A percentile compares a stretch with the other conserved stretches of the same genome.
These are phyloP conservation scores for Ciconia boyciana DNA, from an alignment of 2,113 vertebrate species.

Conservation along the genomic window DNA sequence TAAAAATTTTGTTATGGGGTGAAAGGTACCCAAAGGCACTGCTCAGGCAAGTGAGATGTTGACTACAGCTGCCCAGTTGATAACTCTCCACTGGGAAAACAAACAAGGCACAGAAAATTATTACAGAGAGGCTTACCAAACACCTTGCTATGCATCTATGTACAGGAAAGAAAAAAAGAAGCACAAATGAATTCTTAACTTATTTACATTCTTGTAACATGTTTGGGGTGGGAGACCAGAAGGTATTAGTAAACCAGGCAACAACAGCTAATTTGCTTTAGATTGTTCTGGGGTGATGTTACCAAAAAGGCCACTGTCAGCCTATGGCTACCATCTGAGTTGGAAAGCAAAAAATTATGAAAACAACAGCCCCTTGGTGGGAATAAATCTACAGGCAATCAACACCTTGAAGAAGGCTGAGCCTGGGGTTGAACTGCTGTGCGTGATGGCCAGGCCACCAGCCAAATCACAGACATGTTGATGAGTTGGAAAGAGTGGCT, in stretches of 20 bases:
- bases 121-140: neutral
- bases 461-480: neutral
- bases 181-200: neutral
- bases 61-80: neutral
- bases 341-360: neutral
- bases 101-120: neutral
- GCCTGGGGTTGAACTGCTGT: neutral
- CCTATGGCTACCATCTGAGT: neutral
- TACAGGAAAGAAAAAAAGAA: neutral
- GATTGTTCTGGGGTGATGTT: accelerated
- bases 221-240: neutral
- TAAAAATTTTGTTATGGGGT: neutral
- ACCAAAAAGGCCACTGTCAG: neutral
- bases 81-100: neutral
- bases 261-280: neutral
- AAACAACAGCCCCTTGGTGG: neutral
- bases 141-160: accelerated
- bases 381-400: neutral
- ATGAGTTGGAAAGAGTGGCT: accelerated
- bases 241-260: neutral
- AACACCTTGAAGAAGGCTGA: neutral
- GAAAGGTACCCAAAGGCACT: neutral
- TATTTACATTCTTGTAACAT: neutral
- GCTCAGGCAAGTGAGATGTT: neutral
- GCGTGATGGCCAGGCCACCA: neutral